Conservation (phyloP, 2,113 vertebrate species). For the Lophotis ruficrista region DNA sequence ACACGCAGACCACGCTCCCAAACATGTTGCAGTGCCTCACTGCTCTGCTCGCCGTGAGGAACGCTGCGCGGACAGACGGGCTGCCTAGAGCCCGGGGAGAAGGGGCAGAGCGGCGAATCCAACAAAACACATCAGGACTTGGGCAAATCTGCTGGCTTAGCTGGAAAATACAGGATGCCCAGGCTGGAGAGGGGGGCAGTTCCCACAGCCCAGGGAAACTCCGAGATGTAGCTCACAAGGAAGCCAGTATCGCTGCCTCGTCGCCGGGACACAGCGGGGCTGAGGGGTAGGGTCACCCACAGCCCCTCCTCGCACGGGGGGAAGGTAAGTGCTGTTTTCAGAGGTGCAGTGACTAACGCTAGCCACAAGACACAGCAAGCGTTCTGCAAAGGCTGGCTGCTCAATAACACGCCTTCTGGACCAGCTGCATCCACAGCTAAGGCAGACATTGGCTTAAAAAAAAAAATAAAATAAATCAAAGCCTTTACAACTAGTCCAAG, state of each 20-base stretch:
- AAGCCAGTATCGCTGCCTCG: not conserved
- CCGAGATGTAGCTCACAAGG: not conserved
- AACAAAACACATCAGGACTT: fast-evolving
- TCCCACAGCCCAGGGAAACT: not conserved
- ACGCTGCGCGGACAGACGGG: not conserved
- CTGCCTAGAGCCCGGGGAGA: not conserved
- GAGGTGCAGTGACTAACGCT: not conserved
- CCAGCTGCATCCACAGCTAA: not conserved
- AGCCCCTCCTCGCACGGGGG: not conserved
- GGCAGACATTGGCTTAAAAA: not conserved
- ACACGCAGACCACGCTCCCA: not conserved
- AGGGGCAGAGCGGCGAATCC: not conserved
- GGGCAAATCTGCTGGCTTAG: not conserved
- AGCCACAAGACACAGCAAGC: not conserved
- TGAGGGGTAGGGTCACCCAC: not conserved
- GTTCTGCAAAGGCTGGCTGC: not conserved
- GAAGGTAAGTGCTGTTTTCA: not conserved
- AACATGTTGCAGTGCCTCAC: not conserved
- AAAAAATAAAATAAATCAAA: not conserved
- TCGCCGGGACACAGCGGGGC: not conserved
- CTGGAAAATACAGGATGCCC: not conserved
- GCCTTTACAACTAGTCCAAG: not conserved
- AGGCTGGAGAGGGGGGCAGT: not conserved
- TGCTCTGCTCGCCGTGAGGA: not conserved
- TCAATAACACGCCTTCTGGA: not conserved